Evolutionary conservation across 1,140 invertebrate species (phyloP), one percentile per base, ranked within the genome.

Genomic region (Papilio xuthus): DNA sequence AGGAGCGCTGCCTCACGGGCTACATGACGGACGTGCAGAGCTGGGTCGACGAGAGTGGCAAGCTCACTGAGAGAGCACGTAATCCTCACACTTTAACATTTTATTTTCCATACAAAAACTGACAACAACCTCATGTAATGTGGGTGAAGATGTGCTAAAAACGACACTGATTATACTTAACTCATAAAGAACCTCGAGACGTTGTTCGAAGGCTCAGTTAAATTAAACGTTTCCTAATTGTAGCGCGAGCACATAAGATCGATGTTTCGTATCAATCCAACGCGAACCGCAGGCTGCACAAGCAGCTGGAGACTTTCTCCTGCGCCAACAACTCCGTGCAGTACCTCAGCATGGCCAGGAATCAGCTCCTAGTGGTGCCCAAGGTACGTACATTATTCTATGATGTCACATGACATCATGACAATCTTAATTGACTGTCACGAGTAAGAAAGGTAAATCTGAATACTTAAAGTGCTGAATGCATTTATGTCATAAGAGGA

Each of bases 281-380:
- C 26, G 79, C 82, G 1, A 77, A 84, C n/a, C 41, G 79, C 13
- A 42, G 77, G 15, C 79, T 93, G 8, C 71, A 87, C 2, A 72
- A 81, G 8, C 63, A 85, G 56, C 53, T 90, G 41, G 70, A 67
- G 0, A 2, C 9, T 0, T 70, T 79, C 41, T 72, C 69, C 32
- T 50, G 69, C 3, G 8, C 53, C 18, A 0, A 7, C 12, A 77
- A 10, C 0, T 23, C 41, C 13, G 78, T 91, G 13, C 83, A 72
- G 15, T 90, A 89, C 56, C 72, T 94, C 1, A 93, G 92, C 72
- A 79, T 94, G 83, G 90, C 92, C 4, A 88, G 83, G 2, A 90
- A 89, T 53, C 72, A 79, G 0, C 78, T 94, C 0, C 80, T 47
- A 2, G 81, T 85, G 67, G 84, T 92, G 4, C 88, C 90, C n/a